Percentiles rank a stretch among this genome's conserved stretches.
phyloP scores from a whole-genome alignment of 1,140 invertebrate genomes.

The Platyura marginata region DNA sequence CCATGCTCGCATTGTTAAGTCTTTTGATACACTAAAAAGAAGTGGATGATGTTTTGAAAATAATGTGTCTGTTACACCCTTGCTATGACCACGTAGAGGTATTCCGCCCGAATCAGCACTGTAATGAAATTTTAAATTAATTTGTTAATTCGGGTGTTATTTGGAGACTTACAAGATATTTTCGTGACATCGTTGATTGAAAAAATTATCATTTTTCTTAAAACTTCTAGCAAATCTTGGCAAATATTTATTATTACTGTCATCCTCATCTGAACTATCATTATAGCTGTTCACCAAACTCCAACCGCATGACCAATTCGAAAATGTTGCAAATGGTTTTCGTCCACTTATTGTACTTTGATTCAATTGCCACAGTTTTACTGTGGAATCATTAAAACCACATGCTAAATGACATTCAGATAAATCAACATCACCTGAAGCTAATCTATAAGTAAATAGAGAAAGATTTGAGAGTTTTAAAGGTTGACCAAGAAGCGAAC shows the following conservation, averaged over 20 bases:
- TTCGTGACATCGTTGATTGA: background rate
- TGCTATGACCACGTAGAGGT: conserved; percentile 48
- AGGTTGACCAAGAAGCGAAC: conserved; percentile 1
- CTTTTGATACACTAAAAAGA: conserved; percentile 57
- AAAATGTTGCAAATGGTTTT: conserved; percentile 12
- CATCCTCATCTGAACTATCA: conserved; percentile 5
- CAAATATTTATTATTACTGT: conserved; percentile 6
- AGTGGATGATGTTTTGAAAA: conserved; percentile 36
- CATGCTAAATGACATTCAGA: conserved; percentile 19
- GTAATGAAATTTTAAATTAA: conserved; percentile 4
- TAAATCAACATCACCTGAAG: conserved; percentile 12
- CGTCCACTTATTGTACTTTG: conserved; percentile 14
- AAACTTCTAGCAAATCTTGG: too few species aligned
- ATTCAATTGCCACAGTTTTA: conserved; percentile 21
- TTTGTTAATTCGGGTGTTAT: background rate
- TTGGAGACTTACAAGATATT: conserved; percentile 3
- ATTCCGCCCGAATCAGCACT: conserved; percentile 31
- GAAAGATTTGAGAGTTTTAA: background rate
- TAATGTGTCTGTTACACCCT: conserved; percentile 49
- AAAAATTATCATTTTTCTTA: too few species aligned
- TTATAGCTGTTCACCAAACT: conserved; percentile 14
- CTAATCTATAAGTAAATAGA: conserved; percentile 1
- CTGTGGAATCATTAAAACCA: conserved; percentile 17
- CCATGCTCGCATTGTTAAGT: conserved; percentile 57
- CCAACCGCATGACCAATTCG: conserved; percentile 15